Conservation (phyloP, 2,797 vertebrate genomes). For the Tragopan temminckii region DNA sequence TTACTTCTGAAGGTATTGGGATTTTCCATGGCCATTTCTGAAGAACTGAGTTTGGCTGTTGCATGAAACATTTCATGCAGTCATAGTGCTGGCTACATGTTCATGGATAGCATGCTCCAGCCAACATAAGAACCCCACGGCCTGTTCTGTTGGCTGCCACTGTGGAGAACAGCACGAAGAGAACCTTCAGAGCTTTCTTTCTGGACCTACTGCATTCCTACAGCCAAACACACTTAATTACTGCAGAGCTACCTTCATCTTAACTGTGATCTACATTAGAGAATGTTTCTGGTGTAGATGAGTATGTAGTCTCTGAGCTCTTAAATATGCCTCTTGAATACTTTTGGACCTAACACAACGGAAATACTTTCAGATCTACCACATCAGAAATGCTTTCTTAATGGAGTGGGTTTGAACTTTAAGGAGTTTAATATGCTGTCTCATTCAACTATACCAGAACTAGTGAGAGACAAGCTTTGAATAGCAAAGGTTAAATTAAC, state of each 20-base stretch:
- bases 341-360: neutral
- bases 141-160: neutral
- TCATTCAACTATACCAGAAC: neutral
- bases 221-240: neutral
- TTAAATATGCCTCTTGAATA: neutral
- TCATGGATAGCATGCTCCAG: neutral
- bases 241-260: neutral
- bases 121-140: fast-evolving
- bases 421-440: neutral
- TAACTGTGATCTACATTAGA: neutral
- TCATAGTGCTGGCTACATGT: neutral
- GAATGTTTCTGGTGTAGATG: neutral
- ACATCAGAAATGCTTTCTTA: neutral
- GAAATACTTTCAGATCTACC: neutral
- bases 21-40: neutral
- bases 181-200: neutral
- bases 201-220: neutral
- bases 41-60: neutral
- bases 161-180: neutral
- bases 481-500: neutral
- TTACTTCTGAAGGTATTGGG: neutral
- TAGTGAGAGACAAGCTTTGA: neutral
- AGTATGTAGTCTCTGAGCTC: neutral
- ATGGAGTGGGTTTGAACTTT: neutral
- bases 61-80: fast-evolving